phyloP scores from a whole-genome alignment of 1,140 invertebrate genomes.

The Nephotettix cincticeps region DNA sequence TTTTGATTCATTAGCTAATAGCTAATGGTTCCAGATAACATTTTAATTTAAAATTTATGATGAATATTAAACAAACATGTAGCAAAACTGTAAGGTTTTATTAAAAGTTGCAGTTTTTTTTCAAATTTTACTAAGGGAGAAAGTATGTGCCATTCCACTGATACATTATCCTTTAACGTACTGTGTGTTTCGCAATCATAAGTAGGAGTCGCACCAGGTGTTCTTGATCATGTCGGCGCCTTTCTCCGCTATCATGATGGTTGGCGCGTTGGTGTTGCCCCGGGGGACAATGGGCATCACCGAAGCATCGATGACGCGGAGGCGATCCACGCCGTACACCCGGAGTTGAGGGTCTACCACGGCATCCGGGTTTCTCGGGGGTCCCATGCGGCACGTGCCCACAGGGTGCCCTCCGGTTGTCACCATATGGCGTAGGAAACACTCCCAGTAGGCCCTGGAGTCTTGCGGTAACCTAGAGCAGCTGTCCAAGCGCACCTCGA shows the following conservation, averaged over 20 bases:
- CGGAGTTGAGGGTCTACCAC: slow-evolving; percentile 66
- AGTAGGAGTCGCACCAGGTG: too few relatives aligned
- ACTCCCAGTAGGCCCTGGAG: slow-evolving; percentile 62
- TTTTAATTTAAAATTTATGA: too few relatives aligned
- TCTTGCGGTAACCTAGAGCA: slow-evolving; percentile 50
- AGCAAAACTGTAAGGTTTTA: too few relatives aligned
- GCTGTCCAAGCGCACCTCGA: slow-evolving; percentile 45
- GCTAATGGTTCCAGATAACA: too few relatives aligned
- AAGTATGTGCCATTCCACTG: too few relatives aligned
- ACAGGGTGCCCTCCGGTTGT: slow-evolving; percentile 67
- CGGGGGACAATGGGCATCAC: slow-evolving; percentile 73
- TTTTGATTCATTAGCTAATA: too few relatives aligned
- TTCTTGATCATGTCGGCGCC: slow-evolving; percentile 70
- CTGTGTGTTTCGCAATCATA: too few relatives aligned
- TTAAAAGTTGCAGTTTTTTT: too few relatives aligned
- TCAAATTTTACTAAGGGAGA: too few relatives aligned
- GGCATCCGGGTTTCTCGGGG: slow-evolving; percentile 55
- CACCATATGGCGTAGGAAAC: slow-evolving; percentile 60
- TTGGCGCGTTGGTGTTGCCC: slow-evolving; percentile 75
- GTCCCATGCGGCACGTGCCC: slow-evolving; percentile 79
- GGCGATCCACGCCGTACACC: slow-evolving; percentile 63
- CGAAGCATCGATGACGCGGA: slow-evolving; percentile 77
- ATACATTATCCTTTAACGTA: too few relatives aligned
- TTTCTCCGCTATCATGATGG: slow-evolving; percentile 78
- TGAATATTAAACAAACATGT: too few relatives aligned